phyloP scores from a whole-genome alignment of 2,113 vertebrate species.

The Oncorhynchus kisutch region DNA sequence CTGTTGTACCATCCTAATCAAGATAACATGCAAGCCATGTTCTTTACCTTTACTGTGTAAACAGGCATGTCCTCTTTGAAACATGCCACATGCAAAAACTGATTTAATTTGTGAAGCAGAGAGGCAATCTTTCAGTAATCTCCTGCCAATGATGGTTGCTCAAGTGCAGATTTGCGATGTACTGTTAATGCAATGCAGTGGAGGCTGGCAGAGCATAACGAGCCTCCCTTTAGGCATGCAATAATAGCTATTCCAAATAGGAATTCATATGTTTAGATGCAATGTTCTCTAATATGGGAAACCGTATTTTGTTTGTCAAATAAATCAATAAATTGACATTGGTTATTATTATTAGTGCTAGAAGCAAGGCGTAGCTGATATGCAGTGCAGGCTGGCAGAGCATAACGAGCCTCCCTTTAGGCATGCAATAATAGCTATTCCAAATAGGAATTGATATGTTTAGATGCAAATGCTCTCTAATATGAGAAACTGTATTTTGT shows the following conservation, averaged over 20 bases:
- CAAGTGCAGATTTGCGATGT: constrained; percentile 4
- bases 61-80: too few species aligned
- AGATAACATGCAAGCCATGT: too few species aligned
- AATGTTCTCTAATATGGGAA: neutral
- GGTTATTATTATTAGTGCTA: neutral
- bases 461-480: neutral
- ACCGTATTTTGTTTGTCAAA: too few species aligned
- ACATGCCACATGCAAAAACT: too few species aligned
- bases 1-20: too few species aligned
- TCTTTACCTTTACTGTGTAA: too few species aligned
- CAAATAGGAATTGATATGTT: neutral
- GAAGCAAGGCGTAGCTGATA: neutral
- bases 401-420: neutral
- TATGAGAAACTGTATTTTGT: too few species aligned
- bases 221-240: neutral
- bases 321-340: too few species aligned
- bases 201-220: neutral
- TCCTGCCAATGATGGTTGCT: too few species aligned
- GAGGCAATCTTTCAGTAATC: too few species aligned
- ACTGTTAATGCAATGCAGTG: neutral
- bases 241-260: neutral
- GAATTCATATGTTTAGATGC: neutral
- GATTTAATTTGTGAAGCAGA: too few species aligned
- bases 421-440: neutral
- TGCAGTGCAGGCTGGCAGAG: neutral